Evolutionary conservation across 2,797 vertebrate species (phyloP).

Genomic region (Neomorphus geoffroyi): DNA sequence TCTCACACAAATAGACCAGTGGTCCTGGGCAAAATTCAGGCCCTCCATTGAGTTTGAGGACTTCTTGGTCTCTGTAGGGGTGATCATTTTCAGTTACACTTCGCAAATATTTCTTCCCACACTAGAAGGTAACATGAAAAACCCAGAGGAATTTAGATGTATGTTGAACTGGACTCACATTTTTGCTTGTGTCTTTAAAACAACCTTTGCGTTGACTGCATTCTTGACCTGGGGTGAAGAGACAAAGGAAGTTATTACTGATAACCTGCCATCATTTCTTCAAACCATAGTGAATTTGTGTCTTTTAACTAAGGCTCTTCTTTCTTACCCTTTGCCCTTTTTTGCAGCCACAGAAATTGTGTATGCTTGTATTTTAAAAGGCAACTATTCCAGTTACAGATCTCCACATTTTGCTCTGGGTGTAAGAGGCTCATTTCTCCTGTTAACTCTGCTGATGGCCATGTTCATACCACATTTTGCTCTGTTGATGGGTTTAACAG

Average conservation of each 20-base stretch:
- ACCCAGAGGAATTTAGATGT: slow-evolving; percentile 73
- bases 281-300: slow-evolving; percentile 81
- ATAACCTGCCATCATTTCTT: slow-evolving; percentile 81
- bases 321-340: slow-evolving; percentile 86
- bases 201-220: slow-evolving; percentile 77
- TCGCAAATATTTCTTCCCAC: slow-evolving; percentile 86
- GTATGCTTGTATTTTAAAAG: slow-evolving; percentile 51
- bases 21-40: slow-evolving; percentile 78
- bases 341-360: slow-evolving; percentile 82
- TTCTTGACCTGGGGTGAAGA: slow-evolving; percentile 81
- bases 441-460: slow-evolving; percentile 80
- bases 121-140: slow-evolving; percentile 83
- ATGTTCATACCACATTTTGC: slow-evolving; percentile 80
- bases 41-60: slow-evolving; percentile 78
- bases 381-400: not conserved
- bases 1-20: slow-evolving; percentile 75
- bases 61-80: slow-evolving; percentile 81
- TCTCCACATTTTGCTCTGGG: slow-evolving; percentile 51
- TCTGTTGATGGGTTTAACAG: slow-evolving; percentile 83
- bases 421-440: slow-evolving; percentile 76
- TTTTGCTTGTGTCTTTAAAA: slow-evolving; percentile 83
- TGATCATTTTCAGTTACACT: slow-evolving; percentile 89
- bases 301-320: slow-evolving; percentile 80
- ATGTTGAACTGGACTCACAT: slow-evolving; percentile 83
- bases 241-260: slow-evolving; percentile 83